Percentiles rank a stretch among this genome's conserved stretches.
phyloP scores from a whole-genome alignment of 1,140 invertebrate species.

The Euschistus heros region DNA sequence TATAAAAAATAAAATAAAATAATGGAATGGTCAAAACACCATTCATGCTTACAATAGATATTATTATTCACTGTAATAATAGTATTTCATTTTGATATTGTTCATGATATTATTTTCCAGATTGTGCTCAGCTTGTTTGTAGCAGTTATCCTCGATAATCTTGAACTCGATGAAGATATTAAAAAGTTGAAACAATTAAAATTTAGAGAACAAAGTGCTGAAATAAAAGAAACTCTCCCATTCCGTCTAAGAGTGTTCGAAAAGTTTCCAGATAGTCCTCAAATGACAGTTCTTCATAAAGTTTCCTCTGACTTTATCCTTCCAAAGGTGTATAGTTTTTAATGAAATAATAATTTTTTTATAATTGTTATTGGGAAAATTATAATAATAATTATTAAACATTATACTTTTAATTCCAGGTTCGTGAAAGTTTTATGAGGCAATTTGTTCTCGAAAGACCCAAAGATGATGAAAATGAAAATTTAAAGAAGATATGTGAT shows the following conservation, averaged over 20 bases:
- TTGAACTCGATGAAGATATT: constrained; percentile 98
- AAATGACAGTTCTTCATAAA: constrained; percentile 94
- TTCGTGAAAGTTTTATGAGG: constrained; percentile 96
- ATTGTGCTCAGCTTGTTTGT: constrained; percentile 99
- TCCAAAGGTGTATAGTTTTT: constrained; percentile 61
- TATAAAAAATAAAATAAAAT: too few relatives aligned
- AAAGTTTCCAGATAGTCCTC: constrained; percentile 96
- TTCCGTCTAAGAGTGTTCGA: constrained; percentile 93
- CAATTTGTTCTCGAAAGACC: constrained; percentile 81
- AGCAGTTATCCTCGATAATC: constrained; percentile 98
- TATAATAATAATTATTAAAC: not conserved
- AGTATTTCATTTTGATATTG: constrained; percentile 13
- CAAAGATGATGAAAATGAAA: constrained; percentile 60
- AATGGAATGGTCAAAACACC: too few relatives aligned
- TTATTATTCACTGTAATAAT: not conserved
- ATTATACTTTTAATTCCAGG: constrained; percentile 39
- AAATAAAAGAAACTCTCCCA: constrained; percentile 91
- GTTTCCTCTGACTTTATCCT: constrained; percentile 91
- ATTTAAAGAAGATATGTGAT: constrained; percentile 44
- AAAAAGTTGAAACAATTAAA: constrained; percentile 98
- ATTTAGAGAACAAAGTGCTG: constrained; percentile 92
- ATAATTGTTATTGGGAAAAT: too few relatives aligned
- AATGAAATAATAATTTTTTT: not conserved
- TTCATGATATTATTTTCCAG: constrained; percentile 41
- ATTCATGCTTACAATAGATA: too few relatives aligned